Evolutionary conservation across 2,888 invertebrate genomes (phyloP).

Genomic region (Corbicula japonica): DNA sequence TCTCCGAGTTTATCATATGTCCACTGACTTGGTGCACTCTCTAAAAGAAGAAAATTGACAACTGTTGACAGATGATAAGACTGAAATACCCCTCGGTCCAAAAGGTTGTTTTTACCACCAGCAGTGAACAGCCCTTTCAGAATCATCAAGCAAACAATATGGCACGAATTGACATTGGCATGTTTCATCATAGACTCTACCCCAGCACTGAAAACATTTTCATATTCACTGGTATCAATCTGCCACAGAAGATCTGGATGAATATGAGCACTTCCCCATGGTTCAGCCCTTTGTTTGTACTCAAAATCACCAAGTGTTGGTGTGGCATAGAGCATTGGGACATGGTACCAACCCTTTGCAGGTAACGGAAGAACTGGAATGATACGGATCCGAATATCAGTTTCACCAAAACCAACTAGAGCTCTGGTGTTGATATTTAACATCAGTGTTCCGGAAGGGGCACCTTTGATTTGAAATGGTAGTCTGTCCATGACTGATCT

Average conservation of each 20-base stretch:
- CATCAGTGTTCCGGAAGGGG: conserved; percentile 62
- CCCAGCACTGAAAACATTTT: conserved; percentile 55
- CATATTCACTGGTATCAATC: conserved; percentile 65
- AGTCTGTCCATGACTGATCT: conserved; percentile 72
- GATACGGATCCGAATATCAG: conserved; percentile 73
- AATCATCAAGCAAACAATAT: conserved; percentile 72
- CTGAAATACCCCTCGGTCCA: conserved; percentile 72
- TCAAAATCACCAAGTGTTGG: conserved; percentile 56
- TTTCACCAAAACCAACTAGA: conserved; percentile 72
- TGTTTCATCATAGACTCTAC: conserved; percentile 64
- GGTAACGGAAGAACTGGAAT: conserved; percentile 75
- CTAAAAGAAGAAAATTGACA: conserved; percentile 75
- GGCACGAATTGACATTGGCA: conserved; percentile 69
- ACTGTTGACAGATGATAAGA: conserved; percentile 70
- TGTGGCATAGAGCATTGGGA: conserved; percentile 71
- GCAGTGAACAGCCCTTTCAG: conserved; percentile 75
- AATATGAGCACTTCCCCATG: conserved; percentile 18
- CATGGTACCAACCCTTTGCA: conserved; percentile 65
- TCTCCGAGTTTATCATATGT: conserved; percentile 68
- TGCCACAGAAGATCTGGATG: conserved; percentile 72
- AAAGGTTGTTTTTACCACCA: conserved; percentile 66
- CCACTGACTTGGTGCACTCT: conserved; percentile 77
- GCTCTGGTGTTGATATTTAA: conserved; percentile 75
- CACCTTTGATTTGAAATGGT: conserved; percentile 73
- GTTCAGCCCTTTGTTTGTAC: conserved; percentile 48